phyloP scores from a whole-genome alignment of 2,888 invertebrate species.

The Agrilus biguttatus region DNA sequence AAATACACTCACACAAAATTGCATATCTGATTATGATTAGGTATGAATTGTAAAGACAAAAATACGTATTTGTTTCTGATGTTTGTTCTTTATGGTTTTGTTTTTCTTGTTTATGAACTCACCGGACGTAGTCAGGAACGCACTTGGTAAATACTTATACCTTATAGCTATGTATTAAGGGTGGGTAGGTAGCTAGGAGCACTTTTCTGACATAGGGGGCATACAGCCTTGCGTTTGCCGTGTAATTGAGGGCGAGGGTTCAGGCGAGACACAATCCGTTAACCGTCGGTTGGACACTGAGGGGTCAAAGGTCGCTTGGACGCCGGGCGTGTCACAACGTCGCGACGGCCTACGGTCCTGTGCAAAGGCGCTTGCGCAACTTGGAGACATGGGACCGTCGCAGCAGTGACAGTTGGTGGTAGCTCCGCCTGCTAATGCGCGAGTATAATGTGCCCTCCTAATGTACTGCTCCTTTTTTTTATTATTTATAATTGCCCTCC shows the following conservation, averaged over 20 bases:
- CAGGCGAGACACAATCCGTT: constrained; percentile 13
- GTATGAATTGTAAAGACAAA: too few relatives aligned
- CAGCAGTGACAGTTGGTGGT: constrained; percentile 29
- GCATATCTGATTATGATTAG: too few relatives aligned
- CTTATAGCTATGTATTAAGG: too few relatives aligned
- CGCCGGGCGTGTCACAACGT: constrained; percentile 32
- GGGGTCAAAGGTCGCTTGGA: constrained; percentile 32
- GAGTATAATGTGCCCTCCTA: constrained; percentile 14
- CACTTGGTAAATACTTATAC: background rate
- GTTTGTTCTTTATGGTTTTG: too few relatives aligned
- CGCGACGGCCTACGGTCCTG: constrained; percentile 31
- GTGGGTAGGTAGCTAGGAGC: background rate
- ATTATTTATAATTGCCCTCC: too few relatives aligned
- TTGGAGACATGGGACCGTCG: constrained; percentile 30
- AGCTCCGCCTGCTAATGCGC: constrained; percentile 24
- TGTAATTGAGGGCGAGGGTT: background rate
- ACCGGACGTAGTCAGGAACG: too few relatives aligned
- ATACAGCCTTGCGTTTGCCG: constrained; percentile 1
- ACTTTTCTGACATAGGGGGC: background rate
- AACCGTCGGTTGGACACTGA: constrained; percentile 26
- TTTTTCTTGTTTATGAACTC: too few relatives aligned
- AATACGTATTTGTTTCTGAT: too few relatives aligned
- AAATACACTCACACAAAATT: too few relatives aligned
- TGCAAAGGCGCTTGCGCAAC: constrained; percentile 27
- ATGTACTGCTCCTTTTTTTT: background rate